phyloP scores from a whole-genome alignment of 2,888 invertebrate species.

The Agrotis puta region DNA sequence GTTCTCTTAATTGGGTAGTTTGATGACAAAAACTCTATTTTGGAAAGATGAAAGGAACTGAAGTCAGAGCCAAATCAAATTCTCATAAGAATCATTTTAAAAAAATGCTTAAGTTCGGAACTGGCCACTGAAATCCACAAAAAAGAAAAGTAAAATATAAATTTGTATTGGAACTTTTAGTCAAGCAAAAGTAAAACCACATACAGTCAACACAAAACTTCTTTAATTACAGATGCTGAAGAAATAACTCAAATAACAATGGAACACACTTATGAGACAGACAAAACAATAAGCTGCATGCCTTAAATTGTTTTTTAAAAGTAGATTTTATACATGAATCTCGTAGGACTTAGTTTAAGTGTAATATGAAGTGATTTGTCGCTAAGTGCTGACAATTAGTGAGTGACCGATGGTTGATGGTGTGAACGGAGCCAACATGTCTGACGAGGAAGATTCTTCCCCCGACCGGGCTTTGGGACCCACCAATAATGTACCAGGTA shows the following conservation, averaged over 20 bases:
- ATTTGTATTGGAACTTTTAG: neutral
- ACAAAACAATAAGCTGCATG: conserved; percentile 69
- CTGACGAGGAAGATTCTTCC: conserved; percentile 88
- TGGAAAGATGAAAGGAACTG: neutral
- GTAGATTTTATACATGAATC: conserved; percentile 77
- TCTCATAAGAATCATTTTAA: neutral
- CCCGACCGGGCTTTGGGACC: conserved; percentile 85
- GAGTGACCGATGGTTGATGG: conserved; percentile 69
- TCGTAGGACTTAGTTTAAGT: conserved; percentile 74
- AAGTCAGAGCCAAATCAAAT: neutral
- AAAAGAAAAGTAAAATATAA: too few relatives aligned
- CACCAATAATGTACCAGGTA: conserved; percentile 87
- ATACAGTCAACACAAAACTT: conserved; percentile 40
- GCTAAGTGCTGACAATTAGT: conserved; percentile 54
- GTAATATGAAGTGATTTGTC: conserved; percentile 74
- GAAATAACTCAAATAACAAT: conserved; percentile 51
- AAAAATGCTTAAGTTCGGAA: neutral
- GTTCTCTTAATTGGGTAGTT: neutral
- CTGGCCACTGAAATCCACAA: neutral
- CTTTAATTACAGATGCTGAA: conserved; percentile 62
- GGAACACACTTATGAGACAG: conserved; percentile 57
- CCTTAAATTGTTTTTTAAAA: conserved; percentile 71
- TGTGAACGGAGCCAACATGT: conserved; percentile 78
- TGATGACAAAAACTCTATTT: neutral
- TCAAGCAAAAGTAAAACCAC: conserved; percentile 16